Conservation (phyloP, 1,140 invertebrate genomes). For the Pantala flavescens region DNA sequence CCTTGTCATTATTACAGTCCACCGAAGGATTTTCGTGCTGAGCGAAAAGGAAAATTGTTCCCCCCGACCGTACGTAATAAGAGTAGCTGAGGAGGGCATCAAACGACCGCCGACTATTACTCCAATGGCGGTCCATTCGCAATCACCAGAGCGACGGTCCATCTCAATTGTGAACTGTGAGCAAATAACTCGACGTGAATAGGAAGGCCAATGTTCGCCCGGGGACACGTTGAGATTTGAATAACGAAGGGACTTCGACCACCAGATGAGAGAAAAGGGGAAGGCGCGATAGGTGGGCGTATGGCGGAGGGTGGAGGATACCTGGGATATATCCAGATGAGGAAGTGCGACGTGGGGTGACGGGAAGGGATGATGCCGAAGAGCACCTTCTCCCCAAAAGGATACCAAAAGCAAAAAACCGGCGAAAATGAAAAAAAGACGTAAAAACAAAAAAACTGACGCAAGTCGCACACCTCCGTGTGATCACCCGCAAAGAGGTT, state of each 20-base stretch:
- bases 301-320: not conserved
- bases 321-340: not conserved
- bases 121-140: constrained; percentile 6
- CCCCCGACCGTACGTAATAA: not conserved
- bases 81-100: not conserved
- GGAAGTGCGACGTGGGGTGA: not conserved
- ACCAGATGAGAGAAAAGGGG: not conserved
- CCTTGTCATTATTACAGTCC: not conserved
- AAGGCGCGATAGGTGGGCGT: not conserved
- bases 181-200: constrained; percentile 5
- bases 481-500: not conserved
- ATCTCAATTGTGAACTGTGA: constrained; percentile 6
- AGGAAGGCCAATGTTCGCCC: not conserved
- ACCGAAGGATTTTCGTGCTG: constrained; percentile 3
- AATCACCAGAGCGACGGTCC: not conserved
- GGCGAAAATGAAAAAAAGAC: too few species aligned
- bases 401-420: too few species aligned
- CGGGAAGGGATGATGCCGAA: too few species aligned
- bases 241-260: constrained; percentile 7
- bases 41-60: constrained; percentile 1
- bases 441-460: not conserved
- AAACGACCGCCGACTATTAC: not conserved
- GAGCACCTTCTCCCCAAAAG: too few species aligned
- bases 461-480: not conserved
- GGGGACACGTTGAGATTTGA: not conserved